Base-by-base conservation (phyloP, 1,140 invertebrate species). In the Cataglyphis hispanica region DNA sequence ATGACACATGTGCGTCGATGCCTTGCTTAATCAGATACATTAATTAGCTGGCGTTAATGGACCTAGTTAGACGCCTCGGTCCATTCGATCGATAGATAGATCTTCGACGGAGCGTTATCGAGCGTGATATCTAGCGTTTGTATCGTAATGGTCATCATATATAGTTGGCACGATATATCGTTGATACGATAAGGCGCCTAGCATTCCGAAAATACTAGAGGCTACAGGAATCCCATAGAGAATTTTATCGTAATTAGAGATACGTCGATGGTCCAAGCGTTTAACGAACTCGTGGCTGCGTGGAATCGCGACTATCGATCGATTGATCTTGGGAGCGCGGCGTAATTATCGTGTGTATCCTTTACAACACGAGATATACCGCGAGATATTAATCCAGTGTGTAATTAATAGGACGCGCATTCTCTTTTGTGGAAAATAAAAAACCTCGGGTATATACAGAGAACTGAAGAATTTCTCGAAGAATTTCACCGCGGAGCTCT, bases 11-110 rank as follows among this genome's bases (percentile, higher is more conserved):
- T 83, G 78, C 40, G 78, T 83, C 78, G 78, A 83, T 83, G 67
- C 78, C 78, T 83, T 74, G 78, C 78, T 46, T 83, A 83, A 83
- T 83, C 78, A 83, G 78, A 83, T 83, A 83, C 78, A 83, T 83
- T 83, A 83, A 83, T 83, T 83, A 83, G 78, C 67, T 74, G 78
- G 78, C 67, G 78, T 83, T 83, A 83, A 83, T 83, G 67, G 78
- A 74, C 34, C 78, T n/a, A 81, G 78, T 81, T 81, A 72, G 66
- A 81, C 67, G 63, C 46, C 77, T 25, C 31, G n/a, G 37, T 46
- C 50, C 16, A 11, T n/a, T 7, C 53, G 43, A 4, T 16, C 67
- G 78, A 83, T 83, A 67, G 67, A 83, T 74, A 13, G 37, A 72
- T 83, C 67, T 81, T 81, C 34, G 37, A 81, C 37, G 66, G 11